Base-by-base conservation (phyloP, 2,113 vertebrate species). In the Ivindomyrus marchei region DNA sequence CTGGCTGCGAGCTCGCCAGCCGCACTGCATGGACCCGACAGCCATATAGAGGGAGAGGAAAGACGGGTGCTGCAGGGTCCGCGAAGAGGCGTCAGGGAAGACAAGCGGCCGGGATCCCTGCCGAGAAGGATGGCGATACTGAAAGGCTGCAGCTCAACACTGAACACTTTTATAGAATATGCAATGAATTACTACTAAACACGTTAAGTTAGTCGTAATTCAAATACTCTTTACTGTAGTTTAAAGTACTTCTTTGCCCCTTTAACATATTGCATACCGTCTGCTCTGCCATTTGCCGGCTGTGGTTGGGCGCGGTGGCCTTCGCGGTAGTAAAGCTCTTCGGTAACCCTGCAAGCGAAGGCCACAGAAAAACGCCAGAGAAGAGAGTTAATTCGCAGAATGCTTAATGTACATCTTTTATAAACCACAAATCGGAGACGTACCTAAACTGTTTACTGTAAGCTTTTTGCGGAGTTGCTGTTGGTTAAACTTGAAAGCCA, bases 51-150 rank as follows among this genome's bases (percentile, higher is more conserved):
- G 17, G 0, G 93, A 58, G 89, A 93, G 2, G 88, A 94, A 92
- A 2, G 95, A 94, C 6, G 95, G 94, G 53, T 95, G 94, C 7
- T 66, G 74, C 42, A 94, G 85, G 53, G 93, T 95, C 89, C 94
- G 93, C 91, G 0, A 91, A 52, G 93, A 94, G 52, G 86, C 1
- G 0, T 8, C n/a, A 2, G 91, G 90, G 74, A 90, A 21, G 9
- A 92, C 90, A 0, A 50, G 77, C 1, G 45, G 17, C 85, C 86
- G 88, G 0, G 84, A 24, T 0, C 15, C 80, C 93, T 93, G 52
- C 45, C 24, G 83, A 13, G 58, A 58, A 21, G 46, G 39, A 91
- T 0, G 8, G 24, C 3, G 4, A 88, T 3, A 5, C 24, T 52
- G 9, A 86, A 10, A 80, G 15, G 36, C 70, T 39, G 36, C 70